Conservation (phyloP, 2,113 vertebrate genomes). For the Otocyon megalotis region DNA sequence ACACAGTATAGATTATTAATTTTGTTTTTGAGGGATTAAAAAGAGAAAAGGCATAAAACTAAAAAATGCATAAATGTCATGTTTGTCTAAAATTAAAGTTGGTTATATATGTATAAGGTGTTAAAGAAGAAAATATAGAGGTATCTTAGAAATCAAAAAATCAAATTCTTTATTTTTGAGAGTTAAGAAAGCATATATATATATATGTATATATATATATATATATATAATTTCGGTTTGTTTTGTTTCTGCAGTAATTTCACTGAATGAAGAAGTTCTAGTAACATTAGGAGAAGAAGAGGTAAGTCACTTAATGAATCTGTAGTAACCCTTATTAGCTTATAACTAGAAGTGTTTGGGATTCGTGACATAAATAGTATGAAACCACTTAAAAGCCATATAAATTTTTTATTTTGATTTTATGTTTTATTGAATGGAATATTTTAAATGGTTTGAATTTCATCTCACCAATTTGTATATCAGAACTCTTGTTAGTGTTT, state of each 20-base stretch:
- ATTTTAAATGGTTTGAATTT: slow-evolving; percentile 44
- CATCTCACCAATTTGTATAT: not conserved
- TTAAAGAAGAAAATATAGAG: slow-evolving; percentile 35
- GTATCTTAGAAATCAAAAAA: not conserved
- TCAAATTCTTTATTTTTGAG: slow-evolving; percentile 57
- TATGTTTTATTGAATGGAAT: slow-evolving; percentile 52
- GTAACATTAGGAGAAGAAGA: slow-evolving; percentile 85
- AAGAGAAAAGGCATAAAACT: not conserved
- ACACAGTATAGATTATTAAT: not conserved
- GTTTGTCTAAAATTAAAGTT: slow-evolving; percentile 10
- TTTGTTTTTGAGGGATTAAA: slow-evolving; percentile 33
- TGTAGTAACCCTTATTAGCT: slow-evolving; percentile 4
- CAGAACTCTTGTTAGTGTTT: not conserved
- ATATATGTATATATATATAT: not conserved
- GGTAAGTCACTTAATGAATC: slow-evolving; percentile 84
- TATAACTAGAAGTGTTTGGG: slow-evolving; percentile 48
- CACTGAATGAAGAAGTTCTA: slow-evolving; percentile 81
- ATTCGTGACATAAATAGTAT: slow-evolving; percentile 7
- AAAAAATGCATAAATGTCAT: not conserved
- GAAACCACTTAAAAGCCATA: slow-evolving; percentile 17
- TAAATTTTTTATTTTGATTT: slow-evolving; percentile 2
- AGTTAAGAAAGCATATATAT: slow-evolving; percentile 18
- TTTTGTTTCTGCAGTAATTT: slow-evolving; percentile 86
- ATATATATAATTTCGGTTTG: slow-evolving; percentile 49
- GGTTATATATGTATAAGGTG: not conserved